Base-by-base conservation (phyloP, 2,797 vertebrate genomes). In the Darevskia nairensis region DNA sequence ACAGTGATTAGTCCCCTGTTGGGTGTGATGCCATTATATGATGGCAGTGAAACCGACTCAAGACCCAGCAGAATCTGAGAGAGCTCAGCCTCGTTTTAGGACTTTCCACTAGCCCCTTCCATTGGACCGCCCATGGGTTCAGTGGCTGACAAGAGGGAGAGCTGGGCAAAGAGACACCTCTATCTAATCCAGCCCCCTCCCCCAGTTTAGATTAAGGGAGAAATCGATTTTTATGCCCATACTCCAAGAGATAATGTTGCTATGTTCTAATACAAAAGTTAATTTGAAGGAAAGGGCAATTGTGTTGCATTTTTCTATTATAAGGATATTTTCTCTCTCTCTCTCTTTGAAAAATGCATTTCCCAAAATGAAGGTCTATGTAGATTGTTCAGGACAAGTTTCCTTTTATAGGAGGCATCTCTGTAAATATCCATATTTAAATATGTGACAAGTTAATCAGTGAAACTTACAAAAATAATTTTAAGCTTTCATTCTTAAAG, bases 361-460 rank as follows among this genome's bases (percentile, higher is more conserved):
- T 82, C 15, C 29, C 32, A 6, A 39, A 32, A 75, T 44, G 10
- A 64, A 82, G 6, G 21, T n/a, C 74, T 69, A 25, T 50, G 29
- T 71, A 79, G 80, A 82, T 75, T 82, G 61, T 78, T 86, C 35
- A 72, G 77, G 46, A 66, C 13, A 76, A 87, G 25, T 19, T 82
- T 25, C 29, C 59, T 75, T 87, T 35, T 64, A 7, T 64, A 82
- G 29, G 27, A 82, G 25, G 5, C 61, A 68, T 32, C 10, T 69
- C 32, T 69, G 19, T 74, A 87, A 61, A 69, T 64, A 32, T 81
- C 27, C 23, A 25, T 68, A 11, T 80, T 59, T 80, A 64, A 39
- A 80, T 61, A 39, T 64, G 9, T 66, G 11, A 21, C 32, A 41
- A 29, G 7, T 41, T 39, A 50, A n/a, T 29, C 29, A 29, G 35